Conservation (phyloP, 2,797 vertebrate species). For the Characodon lateralis region DNA sequence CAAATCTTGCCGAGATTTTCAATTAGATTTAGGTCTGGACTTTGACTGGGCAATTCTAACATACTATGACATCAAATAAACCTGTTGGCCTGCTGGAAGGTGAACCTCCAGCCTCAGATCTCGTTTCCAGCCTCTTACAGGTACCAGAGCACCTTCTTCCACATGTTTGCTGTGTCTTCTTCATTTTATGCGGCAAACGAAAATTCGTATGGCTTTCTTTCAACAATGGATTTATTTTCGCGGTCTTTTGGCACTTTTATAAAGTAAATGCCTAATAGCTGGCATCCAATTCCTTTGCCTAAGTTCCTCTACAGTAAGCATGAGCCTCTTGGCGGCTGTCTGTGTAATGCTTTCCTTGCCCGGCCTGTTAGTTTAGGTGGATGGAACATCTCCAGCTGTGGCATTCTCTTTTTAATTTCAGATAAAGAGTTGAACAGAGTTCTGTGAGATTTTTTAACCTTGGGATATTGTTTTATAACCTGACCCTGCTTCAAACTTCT, state of each 20-base stretch:
- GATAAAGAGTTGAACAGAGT: background rate
- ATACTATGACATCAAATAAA: too few species aligned
- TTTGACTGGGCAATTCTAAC: too few species aligned
- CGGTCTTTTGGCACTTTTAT: too few species aligned
- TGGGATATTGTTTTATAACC: background rate
- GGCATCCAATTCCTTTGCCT: background rate
- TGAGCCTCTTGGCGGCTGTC: too few species aligned
- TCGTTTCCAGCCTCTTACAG: too few species aligned
- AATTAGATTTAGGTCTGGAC: too few species aligned
- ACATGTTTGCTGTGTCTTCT: background rate
- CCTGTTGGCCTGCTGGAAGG: background rate
- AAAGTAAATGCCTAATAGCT: background rate
- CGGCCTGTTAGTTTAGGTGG: background rate
- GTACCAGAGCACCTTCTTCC: background rate
- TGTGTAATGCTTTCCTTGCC: too few species aligned
- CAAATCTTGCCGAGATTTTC: too few species aligned
- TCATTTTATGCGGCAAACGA: background rate
- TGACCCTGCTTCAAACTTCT: background rate
- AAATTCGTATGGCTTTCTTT: background rate
- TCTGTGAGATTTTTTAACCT: background rate
- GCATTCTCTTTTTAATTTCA: background rate
- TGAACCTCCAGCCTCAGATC: background rate
- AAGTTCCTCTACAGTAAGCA: background rate
- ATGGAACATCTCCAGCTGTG: background rate
- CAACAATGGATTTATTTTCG: background rate